phyloP scores from a whole-genome alignment of 1,140 invertebrate genomes.

The Triops longicaudatus region DNA sequence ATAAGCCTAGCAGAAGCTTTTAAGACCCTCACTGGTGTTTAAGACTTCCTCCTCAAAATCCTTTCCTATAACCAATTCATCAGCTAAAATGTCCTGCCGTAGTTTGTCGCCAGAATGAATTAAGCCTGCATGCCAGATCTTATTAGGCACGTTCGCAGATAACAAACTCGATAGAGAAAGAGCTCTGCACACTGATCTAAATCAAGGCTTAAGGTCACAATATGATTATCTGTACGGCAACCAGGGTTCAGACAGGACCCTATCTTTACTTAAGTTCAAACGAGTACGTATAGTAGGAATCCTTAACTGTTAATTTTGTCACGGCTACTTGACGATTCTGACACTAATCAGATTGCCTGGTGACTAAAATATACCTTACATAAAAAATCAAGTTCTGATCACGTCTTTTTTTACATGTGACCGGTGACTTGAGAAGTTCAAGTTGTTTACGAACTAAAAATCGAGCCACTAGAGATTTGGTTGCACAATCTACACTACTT shows the following conservation, averaged over 20 bases:
- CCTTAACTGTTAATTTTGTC: neutral
- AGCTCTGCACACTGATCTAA: neutral
- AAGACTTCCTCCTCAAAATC: neutral
- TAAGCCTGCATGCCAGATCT: too few relatives aligned
- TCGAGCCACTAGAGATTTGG: neutral
- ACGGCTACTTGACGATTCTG: neutral
- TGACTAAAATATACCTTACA: neutral
- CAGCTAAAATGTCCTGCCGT: too few relatives aligned
- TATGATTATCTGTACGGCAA: neutral
- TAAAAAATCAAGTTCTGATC: too few relatives aligned
- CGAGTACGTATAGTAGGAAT: neutral
- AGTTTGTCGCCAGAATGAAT: too few relatives aligned
- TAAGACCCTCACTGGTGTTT: neutral
- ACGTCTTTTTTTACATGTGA: too few relatives aligned
- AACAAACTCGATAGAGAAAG: neutral
- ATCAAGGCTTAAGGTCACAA: neutral
- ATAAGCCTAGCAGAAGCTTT: neutral
- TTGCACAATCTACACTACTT: slow-evolving; percentile 15
- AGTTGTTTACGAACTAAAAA: neutral
- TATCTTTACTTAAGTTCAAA: neutral
- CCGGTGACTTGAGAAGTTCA: neutral
- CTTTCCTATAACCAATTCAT: too few relatives aligned
- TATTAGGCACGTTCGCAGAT: neutral
- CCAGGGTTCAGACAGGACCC: neutral
- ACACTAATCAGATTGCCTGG: neutral